These are phyloP conservation scores for Macropis europaea DNA, from an alignment of 2,888 invertebrate species.

Conservation along the genomic window DNA sequence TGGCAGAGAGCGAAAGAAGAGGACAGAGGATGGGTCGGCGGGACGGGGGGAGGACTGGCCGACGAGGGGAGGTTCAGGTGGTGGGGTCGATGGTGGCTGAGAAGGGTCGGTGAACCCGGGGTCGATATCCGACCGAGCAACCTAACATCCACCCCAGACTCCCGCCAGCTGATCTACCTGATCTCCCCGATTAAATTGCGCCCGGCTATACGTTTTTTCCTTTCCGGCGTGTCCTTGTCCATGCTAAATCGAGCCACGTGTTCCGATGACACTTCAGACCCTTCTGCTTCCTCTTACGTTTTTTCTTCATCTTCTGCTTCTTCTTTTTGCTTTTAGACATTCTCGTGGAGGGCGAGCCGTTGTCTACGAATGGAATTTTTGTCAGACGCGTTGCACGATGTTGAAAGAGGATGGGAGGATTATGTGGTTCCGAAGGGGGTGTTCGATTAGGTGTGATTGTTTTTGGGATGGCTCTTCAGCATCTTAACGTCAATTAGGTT, in stretches of 20 bases:
- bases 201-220: constrained; percentile 32
- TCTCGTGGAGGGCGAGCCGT: too few relatives aligned
- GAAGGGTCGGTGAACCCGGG: constrained; percentile 75
- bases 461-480: too few relatives aligned
- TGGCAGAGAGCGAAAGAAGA: constrained; percentile 47
- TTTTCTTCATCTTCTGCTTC: not conserved
- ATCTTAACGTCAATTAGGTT: too few relatives aligned
- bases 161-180: constrained; percentile 68
- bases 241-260: constrained; percentile 30
- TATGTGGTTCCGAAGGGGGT: too few relatives aligned
- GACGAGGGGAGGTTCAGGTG: constrained; percentile 62
- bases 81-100: constrained; percentile 67
- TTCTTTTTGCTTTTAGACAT: not conserved
- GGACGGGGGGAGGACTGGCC: constrained; percentile 41
- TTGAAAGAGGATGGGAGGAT: too few relatives aligned
- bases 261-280: not conserved
- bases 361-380: too few relatives aligned
- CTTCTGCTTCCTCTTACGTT: not conserved
- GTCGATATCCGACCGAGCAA: constrained; percentile 75
- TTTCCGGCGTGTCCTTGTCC: constrained; percentile 39
- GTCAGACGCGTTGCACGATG: too few relatives aligned
- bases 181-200: constrained; percentile 65
- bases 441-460: too few relatives aligned
- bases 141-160: constrained; percentile 70
- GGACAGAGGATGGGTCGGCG: constrained; percentile 18